Evolutionary conservation across 2,113 vertebrate genomes (phyloP).

Genomic region (Zonotrichia leucophrys): DNA sequence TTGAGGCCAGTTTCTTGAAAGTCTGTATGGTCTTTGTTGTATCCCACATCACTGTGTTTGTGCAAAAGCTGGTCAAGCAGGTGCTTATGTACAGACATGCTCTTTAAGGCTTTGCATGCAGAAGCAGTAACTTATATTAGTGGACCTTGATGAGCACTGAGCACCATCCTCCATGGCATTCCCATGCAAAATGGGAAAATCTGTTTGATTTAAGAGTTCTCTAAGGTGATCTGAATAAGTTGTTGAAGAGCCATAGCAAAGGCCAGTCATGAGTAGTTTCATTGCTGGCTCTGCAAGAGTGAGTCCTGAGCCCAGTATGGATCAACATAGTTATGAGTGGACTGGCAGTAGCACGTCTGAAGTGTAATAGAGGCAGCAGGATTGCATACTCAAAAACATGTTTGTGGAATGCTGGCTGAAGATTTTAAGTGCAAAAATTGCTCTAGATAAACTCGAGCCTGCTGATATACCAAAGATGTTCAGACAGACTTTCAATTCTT

Average conservation of each 20-base stretch:
- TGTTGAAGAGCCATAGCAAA: background rate
- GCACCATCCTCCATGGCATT: background rate
- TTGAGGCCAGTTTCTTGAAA: background rate
- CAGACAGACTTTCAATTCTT: background rate
- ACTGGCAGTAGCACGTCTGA: background rate
- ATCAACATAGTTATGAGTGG: background rate
- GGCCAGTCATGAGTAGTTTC: background rate
- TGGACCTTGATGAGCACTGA: background rate
- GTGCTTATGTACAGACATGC: background rate
- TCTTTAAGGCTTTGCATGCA: background rate
- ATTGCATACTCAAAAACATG: background rate
- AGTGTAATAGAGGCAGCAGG: background rate
- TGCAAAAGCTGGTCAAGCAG: background rate
- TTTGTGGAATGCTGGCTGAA: background rate
- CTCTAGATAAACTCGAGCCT: background rate
- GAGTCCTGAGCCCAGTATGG: background rate
- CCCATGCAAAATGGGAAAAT: background rate
- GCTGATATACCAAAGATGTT: background rate
- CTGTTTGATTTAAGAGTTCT: background rate
- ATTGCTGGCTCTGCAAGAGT: background rate
- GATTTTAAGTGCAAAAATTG: background rate
- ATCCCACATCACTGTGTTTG: background rate
- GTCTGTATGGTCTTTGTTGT: background rate
- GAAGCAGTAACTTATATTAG: background rate
- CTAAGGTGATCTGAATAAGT: background rate